Evolutionary conservation across 2,888 invertebrate genomes (phyloP), one percentile per base, ranked within the genome.

Genomic region (Invenusta paracnida): DNA sequence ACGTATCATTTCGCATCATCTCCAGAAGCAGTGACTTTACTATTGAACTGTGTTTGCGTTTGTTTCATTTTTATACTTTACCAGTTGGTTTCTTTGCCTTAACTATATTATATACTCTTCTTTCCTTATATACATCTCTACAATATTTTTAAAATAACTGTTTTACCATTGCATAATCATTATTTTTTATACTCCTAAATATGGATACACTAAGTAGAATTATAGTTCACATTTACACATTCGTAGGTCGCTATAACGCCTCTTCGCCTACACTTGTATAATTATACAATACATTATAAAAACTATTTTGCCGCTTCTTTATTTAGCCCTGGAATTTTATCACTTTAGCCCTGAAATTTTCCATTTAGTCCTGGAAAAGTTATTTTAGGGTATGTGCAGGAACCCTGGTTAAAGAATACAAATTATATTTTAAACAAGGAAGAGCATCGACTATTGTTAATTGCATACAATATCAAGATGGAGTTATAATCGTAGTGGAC

Each of bases 341-440:
- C 48, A 48, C 17, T 73, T 73, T 73, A 73, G 73, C 73, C 27
- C 73, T 73, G 73, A 25, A 73, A 73, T 73, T 73, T 73, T 73
- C 73, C 73, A 73, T 73, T 73, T 73, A 73, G 73, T 23, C 73
- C 73, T 73, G 73, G 73, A 73, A 73, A 73, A 73, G n/a, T 73
- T 2, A 73, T 25, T 73, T 73, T 13, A 23, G 27, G 73, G 73
- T 73, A 73, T 13, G 17, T 73, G 73, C 73, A 25, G 73, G 73
- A 73, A 73, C 73, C 73, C 73, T 73, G 27, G 5, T 13, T 23
- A 23, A 73, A 2, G 17, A 13, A 73, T 73, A 48, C 28, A 23
- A 28, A 29, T 82, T 96, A 94, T n/a, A n/a, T n/a, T n/a, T n/a
- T n/a, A n/a, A n/a, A n/a, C n/a, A n/a, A n/a, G n/a, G n/a, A n/a